Evolutionary conservation across 2,113 vertebrate species (phyloP).

Genomic region (Pollimyrus isidori): DNA sequence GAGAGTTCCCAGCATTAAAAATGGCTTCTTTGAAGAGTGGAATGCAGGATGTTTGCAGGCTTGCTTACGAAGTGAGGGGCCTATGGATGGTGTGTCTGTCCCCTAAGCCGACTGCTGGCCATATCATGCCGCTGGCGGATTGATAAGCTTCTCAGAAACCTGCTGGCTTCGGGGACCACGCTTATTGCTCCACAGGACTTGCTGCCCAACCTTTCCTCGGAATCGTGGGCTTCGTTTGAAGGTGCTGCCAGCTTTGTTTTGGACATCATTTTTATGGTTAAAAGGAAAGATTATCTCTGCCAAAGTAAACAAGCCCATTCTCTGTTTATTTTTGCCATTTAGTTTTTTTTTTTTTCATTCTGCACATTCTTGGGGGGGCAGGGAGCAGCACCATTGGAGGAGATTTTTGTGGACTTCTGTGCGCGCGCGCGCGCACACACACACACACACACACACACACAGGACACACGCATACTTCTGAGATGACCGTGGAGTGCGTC

Average conservation of each 20-base stretch:
- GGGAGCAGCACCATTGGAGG: not conserved
- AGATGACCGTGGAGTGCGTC: not conserved
- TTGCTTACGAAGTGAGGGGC: not conserved
- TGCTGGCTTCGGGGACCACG: not conserved
- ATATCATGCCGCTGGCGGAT: not conserved
- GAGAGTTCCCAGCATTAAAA: not conserved
- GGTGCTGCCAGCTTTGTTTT: not conserved
- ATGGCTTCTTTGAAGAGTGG: not conserved
- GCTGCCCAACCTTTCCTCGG: not conserved
- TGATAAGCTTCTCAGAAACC: not conserved
- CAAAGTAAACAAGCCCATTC: not conserved
- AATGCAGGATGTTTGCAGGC: not conserved
- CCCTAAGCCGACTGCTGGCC: not conserved
- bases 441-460: too few species aligned
- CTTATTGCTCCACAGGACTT: not conserved
- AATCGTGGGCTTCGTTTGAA: not conserved
- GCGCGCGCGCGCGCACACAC: too few species aligned
- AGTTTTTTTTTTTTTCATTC: not conserved
- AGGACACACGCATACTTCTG: not conserved
- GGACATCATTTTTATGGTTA: not conserved
- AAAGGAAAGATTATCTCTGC: not conserved
- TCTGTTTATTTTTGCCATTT: not conserved
- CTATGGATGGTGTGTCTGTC: not conserved
- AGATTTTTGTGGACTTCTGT: not conserved
- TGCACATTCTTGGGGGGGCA: not conserved